Base-by-base conservation (phyloP, 2,797 vertebrate genomes). In the Periophthalmus magnuspinnatus region DNA sequence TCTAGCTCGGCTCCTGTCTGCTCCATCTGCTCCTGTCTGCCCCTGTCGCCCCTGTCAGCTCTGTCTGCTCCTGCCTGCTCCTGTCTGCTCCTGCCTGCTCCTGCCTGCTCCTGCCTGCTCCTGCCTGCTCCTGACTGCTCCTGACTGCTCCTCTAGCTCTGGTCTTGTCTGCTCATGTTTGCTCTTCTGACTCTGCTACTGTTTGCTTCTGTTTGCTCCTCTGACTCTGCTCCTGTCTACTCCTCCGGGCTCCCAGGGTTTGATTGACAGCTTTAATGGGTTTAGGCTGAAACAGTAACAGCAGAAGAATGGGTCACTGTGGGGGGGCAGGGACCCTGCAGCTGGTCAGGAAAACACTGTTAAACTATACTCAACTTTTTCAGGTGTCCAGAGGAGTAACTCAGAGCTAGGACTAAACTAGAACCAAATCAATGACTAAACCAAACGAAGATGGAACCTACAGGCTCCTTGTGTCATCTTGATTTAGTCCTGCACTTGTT, bases 241-340 rank as follows among this genome's bases (percentile, higher is more conserved):
- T 55, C n/a, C 21, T 55, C 10, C 3, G 52, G 52, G 9, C 13
- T 33, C 24, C 21, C 33, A 36, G 58, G 58, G 32, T 34, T 34
- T 36, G 58, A 60, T 19, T 61, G 34, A 61, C 59, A 38, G 59
- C 34, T 61, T 22, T 61, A 38, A 41, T 38, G 59, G 59, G n/a
- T 61, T 61, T 41, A 61, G 59, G 59, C 19, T 22, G 34, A 61
- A 61, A 61, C 59, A 38, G 17, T 41, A 41, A 61, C 17, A 14
- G 11, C 19, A 61, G 34, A 61, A 61, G 59, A 61, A 61, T 38
- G 59, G 59, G 2, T 38, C 59, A 6, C 59, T 6, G 59, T 19
- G 58, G 58, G 33, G 33, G 58, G 58, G 41, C 41, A 14, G 14
- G 34, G 19, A 34, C n/a, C 59, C 34, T 61, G 34, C 34, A 61